Evolutionary conservation across 2,113 vertebrate species (phyloP), one percentile per base, ranked within the genome.

Genomic region (Puma concolor): DNA sequence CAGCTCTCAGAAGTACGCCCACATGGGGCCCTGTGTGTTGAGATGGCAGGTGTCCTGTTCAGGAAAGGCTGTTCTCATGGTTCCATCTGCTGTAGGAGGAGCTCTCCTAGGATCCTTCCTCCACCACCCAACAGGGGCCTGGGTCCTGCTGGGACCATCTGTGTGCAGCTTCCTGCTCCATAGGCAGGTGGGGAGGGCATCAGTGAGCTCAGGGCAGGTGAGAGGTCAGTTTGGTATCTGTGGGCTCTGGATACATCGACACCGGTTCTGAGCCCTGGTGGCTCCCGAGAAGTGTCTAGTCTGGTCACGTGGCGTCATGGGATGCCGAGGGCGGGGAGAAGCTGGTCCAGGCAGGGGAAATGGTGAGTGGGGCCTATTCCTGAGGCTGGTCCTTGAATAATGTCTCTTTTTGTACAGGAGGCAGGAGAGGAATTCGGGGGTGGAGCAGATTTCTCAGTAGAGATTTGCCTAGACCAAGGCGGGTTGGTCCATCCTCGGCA

Each of bases 191-290:
- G 21, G 44, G 17, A 29, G 15, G 15, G 63, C 0, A 1, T 33
- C 16, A 0, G 33, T 38, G 36, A 63, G n/a, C 71, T n/a, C 10
- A 7, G 63, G 52, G 91, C 7, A 1, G 1, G 48, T 50, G 0
- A 0, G 25, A 33, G 41, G 50, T 27, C 76, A 6, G 66, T 82
- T 69, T 52, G 54, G 52, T n/a, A 14, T 27, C 89, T 7, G 4
- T 36, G 17, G 1, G 7, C 2, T 44, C 74, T 48, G 0, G 0
- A 7, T 57, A 52, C 15, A 8, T 38, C 4, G 63, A 17, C 2
- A 0, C 14, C 0, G 0, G 31, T n/a, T 41, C 50, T 14, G 63
- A n/a, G 13, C 17, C 9, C 74, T 67, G 1, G 0, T 7, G 63
- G 23, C 69, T 64, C 50, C n/a, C 0, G 16, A 7, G 4, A 52